These are phyloP conservation scores for Sympetrum striolatum DNA, from an alignment of 2,888 invertebrate genomes.

Conservation along the genomic window DNA sequence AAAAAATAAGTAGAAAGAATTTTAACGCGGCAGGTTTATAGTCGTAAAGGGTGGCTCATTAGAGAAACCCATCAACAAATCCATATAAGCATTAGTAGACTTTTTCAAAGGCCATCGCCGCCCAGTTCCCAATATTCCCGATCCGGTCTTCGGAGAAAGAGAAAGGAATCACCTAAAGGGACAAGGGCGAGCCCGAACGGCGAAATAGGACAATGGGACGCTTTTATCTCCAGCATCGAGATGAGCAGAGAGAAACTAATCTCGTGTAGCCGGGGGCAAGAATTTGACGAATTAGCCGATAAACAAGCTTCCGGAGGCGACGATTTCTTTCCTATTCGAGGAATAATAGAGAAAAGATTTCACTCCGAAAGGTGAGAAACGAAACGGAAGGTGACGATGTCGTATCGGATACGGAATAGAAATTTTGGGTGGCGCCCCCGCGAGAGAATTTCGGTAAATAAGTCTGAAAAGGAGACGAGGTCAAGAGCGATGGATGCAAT, in stretches of 20 bases:
- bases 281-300: not conserved
- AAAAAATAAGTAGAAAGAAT: no score
- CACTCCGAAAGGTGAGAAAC: no score
- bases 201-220: not conserved
- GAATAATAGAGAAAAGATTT: not conserved
- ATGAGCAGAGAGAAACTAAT: not conserved
- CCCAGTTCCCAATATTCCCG: no score
- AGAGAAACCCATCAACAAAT: no score
- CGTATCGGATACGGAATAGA: not conserved
- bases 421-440: not conserved
- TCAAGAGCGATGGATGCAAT: not conserved
- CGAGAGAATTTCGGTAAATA: not conserved
- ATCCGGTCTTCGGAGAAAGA: no score
- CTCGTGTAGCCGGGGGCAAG: not conserved
- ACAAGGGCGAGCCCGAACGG: not conserved
- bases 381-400: not conserved
- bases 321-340: not conserved
- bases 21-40: no score
- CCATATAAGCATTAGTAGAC: no score
- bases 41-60: no score
- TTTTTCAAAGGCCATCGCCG: no score
- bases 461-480: not conserved
- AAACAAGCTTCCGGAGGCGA: not conserved
- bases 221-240: not conserved
- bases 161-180: no score